phyloP scores from a whole-genome alignment of 2,888 invertebrate species.

The Hanleya hanleyi region DNA sequence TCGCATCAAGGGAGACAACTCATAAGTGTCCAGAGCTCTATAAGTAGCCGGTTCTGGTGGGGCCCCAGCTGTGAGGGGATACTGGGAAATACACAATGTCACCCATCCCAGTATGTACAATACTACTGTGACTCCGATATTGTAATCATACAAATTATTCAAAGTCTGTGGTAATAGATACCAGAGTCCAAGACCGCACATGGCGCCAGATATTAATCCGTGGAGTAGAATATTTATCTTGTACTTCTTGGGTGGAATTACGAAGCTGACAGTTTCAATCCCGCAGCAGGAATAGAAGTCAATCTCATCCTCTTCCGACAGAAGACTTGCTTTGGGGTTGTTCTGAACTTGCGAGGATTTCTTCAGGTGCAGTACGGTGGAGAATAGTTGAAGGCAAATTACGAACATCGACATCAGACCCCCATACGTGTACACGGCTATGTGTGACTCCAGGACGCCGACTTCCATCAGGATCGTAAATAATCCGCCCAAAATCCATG shows the following conservation, averaged over 20 bases:
- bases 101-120: constrained; percentile 68
- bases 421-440: constrained; percentile 53
- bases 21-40: constrained; percentile 63
- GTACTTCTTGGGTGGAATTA: constrained; percentile 64
- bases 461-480: constrained; percentile 64
- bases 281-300: constrained; percentile 68
- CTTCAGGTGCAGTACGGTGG: constrained; percentile 51
- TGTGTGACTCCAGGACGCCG: constrained; percentile 18
- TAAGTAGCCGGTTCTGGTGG: constrained; percentile 70
- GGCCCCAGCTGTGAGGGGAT: constrained; percentile 62
- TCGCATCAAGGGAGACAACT: constrained; percentile 61
- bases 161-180: constrained; percentile 64
- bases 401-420: constrained; percentile 58
- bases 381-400: constrained; percentile 54
- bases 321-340: constrained; percentile 19
- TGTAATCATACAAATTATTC: constrained; percentile 56
- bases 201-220: constrained; percentile 55
- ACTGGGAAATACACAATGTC: constrained; percentile 64
- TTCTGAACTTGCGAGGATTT: constrained; percentile 17
- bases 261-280: constrained; percentile 66
- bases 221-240: constrained; percentile 63
- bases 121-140: constrained; percentile 56
- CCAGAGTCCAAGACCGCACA: constrained; percentile 61
- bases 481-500: constrained; percentile 64
- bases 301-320: constrained; percentile 67